These are phyloP conservation scores for Aromia moschata DNA, from an alignment of 2,888 invertebrate species.

Conservation along the genomic window DNA sequence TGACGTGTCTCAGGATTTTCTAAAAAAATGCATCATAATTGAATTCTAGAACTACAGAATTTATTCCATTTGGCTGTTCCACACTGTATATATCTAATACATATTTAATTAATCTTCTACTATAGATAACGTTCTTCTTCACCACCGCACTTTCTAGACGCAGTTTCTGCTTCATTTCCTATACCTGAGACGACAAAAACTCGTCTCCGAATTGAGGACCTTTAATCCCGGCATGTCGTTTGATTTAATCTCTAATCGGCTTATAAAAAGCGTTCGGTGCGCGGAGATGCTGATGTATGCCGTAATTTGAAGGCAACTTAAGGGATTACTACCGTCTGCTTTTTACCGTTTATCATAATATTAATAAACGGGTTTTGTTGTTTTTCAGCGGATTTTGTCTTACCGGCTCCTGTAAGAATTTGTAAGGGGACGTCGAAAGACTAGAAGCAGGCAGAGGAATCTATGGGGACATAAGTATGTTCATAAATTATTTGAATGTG, in stretches of 20 bases:
- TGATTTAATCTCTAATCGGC: constrained; percentile 44
- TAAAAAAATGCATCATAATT: no score
- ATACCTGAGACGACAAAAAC: constrained; percentile 9
- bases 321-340: constrained; percentile 47
- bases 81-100: no score
- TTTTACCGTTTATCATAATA: constrained; percentile 49
- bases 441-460: not conserved
- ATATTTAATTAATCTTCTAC: no score
- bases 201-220: constrained; percentile 10
- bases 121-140: no score
- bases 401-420: not conserved
- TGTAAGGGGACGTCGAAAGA: constrained; percentile 1
- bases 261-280: constrained; percentile 41
- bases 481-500: no score
- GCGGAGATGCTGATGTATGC: constrained; percentile 40
- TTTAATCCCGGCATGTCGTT: constrained; percentile 40
- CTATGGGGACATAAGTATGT: not conserved
- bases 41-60: no score
- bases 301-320: constrained; percentile 40
- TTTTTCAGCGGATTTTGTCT: constrained; percentile 26
- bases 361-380: constrained; percentile 44
- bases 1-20: no score
- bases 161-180: not conserved
- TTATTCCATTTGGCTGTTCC: no score
- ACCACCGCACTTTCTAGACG: no score